phyloP scores from a whole-genome alignment of 2,113 vertebrate species.

The Podocnemis expansa region DNA sequence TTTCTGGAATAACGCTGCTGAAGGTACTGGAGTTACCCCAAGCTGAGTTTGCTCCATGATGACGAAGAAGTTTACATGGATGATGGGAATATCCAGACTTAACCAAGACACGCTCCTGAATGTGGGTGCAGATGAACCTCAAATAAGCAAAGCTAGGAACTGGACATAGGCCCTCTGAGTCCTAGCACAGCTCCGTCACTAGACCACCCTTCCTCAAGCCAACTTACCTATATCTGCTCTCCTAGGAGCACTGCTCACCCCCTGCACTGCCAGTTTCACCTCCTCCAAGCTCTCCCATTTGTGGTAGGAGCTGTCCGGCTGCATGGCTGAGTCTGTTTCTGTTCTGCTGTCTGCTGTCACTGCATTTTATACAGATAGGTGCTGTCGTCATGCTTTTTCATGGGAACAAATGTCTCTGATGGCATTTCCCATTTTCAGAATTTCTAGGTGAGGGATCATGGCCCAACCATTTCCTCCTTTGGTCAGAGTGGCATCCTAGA shows the following conservation, averaged over 20 bases:
- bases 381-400: neutral
- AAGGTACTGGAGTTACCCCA: neutral
- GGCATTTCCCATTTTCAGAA: neutral
- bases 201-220: neutral
- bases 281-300: neutral
- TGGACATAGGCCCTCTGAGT: neutral
- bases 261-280: neutral
- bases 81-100: too few species aligned
- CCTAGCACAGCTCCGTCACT: neutral
- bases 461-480: neutral
- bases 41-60: neutral
- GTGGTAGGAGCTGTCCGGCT: neutral
- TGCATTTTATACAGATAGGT: neutral
- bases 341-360: neutral
- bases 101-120: neutral
- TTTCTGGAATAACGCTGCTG: neutral
- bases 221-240: neutral
- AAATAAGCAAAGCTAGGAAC: neutral
- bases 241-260: neutral
- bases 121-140: accelerated
- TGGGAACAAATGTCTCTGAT: neutral
- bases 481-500: neutral
- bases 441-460: neutral
- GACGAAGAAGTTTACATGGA: too few species aligned
- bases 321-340: neutral